These are phyloP conservation scores for Eupeodes corollae DNA, from an alignment of 1,140 invertebrate genomes.

Conservation along the genomic window DNA sequence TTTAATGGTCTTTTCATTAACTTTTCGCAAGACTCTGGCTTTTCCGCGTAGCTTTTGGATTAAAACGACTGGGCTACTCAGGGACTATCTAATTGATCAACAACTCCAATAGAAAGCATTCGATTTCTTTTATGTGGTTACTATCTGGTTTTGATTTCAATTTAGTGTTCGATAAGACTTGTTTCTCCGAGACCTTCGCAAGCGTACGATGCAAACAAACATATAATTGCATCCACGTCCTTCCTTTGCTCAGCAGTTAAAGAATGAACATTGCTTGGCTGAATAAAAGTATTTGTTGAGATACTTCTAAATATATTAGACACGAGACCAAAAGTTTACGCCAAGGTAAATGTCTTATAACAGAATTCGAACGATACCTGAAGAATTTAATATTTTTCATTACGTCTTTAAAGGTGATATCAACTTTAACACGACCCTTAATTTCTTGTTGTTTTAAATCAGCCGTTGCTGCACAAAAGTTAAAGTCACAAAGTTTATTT, in stretches of 20 bases:
- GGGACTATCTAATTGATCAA: slow-evolving; percentile 25
- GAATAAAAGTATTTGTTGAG: too few relatives aligned
- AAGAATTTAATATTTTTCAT: too few relatives aligned
- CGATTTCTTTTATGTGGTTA: background rate
- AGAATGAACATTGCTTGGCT: too few relatives aligned
- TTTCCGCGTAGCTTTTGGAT: slow-evolving; percentile 39
- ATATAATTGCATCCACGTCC: background rate
- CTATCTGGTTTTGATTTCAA: background rate
- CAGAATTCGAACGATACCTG: too few relatives aligned
- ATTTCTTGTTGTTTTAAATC: too few relatives aligned
- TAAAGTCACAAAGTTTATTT: too few relatives aligned
- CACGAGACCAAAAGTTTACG: too few relatives aligned
- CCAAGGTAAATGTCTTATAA: too few relatives aligned
- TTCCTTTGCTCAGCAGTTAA: background rate
- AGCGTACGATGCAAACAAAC: background rate
- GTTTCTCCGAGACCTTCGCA: background rate
- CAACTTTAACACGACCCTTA: too few relatives aligned
- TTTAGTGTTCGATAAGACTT: background rate
- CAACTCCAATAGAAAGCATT: slow-evolving; percentile 12
- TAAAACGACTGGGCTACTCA: slow-evolving; percentile 38
- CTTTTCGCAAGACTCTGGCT: slow-evolving; percentile 27
- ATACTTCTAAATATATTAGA: too few relatives aligned
- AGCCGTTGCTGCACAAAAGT: too few relatives aligned
- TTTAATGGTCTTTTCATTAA: slow-evolving; percentile 36
- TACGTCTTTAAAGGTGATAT: too few relatives aligned